A percentile compares a stretch with the other conserved stretches of the same genome.
phyloP scores from a whole-genome alignment of 2,797 vertebrate genomes.

The Sebastes kiyomatsui region DNA sequence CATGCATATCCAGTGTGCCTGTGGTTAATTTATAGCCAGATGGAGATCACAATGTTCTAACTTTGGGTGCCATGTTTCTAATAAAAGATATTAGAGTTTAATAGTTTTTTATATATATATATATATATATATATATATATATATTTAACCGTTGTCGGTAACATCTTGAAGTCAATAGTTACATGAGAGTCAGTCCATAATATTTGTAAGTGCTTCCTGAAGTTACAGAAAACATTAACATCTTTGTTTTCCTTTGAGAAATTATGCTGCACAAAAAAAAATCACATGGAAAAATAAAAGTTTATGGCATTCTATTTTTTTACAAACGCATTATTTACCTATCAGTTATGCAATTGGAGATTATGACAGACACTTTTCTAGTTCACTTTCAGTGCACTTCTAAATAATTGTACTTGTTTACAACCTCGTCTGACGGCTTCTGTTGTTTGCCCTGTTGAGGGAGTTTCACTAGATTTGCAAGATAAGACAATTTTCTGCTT shows the following conservation, averaged over 20 bases:
- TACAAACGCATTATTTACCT: not conserved
- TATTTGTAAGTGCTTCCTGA: not conserved
- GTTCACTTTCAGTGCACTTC: not conserved
- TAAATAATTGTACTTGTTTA: not conserved
- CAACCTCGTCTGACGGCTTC: not conserved
- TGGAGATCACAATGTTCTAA: conserved; percentile 21
- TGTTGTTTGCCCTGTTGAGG: too few relatives aligned
- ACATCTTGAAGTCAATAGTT: not conserved
- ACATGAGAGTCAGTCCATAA: not conserved
- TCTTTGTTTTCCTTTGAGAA: not conserved
- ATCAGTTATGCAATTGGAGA: not conserved
- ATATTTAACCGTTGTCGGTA: not conserved
- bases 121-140: too few relatives aligned
- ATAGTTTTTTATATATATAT: not conserved
- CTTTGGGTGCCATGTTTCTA: not conserved
- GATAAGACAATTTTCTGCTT: not conserved
- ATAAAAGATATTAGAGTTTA: not conserved
- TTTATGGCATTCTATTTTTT: not conserved
- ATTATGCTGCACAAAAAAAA: not conserved
- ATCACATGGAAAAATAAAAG: not conserved
- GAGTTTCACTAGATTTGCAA: not conserved
- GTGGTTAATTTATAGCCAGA: conserved; percentile 39
- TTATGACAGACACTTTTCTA: not conserved
- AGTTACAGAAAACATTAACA: not conserved
- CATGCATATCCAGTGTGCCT: conserved; percentile 11